Evolutionary conservation across 2,888 invertebrate species (phyloP), one percentile per base, ranked within the genome.

Genomic region (Cerastis rubricosa): DNA sequence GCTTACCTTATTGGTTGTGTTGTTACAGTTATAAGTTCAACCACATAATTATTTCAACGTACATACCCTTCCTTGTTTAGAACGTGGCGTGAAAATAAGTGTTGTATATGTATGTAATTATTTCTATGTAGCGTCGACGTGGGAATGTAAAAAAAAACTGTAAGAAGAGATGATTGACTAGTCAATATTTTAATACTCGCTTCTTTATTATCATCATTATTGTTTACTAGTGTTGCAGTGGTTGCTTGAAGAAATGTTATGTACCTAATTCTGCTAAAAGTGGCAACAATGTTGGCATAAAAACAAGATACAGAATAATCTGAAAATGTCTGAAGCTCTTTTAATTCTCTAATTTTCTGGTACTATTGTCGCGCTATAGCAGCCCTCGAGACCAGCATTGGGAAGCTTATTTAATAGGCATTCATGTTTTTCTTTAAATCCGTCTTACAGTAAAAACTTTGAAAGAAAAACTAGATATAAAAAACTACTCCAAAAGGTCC

Each of bases 81-180:
- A 78, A 51, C 40, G 75, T 88, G 74, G 88, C 87, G 86, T 88
- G 89, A 85, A 86, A 85, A 81, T 86, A 86, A 88, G 84, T 86
- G 83, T 78, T 64, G 43, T 64, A 25, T 67, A 76, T 51, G 80
- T 82, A 66, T 84, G 79, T 79, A 85, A 87, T 89, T 85, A 86
- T 88, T 82, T 74, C 59, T 76, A 88, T 80, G 69, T 69, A 65
- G 81, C 79, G 79, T 85, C 65, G 71, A 85, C 68, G 57, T 83
- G 79, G 63, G 83, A 74, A 83, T 66, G 45, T 68, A 74, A 83
- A 80, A 83, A 80, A 86, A 74, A 76, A 73, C 59, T 57, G n/a
- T 71, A 71, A 67, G 66, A 35, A 69, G n/a, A 65, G 54, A 51
- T 29, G 35, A 17, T 35, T 17, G 64, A 7, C 25, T 71, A 54